Percentiles rank a stretch among this genome's conserved stretches.
Conservation (phyloP, 2,113 vertebrate genomes). For the Holacanthus passer region DNA sequence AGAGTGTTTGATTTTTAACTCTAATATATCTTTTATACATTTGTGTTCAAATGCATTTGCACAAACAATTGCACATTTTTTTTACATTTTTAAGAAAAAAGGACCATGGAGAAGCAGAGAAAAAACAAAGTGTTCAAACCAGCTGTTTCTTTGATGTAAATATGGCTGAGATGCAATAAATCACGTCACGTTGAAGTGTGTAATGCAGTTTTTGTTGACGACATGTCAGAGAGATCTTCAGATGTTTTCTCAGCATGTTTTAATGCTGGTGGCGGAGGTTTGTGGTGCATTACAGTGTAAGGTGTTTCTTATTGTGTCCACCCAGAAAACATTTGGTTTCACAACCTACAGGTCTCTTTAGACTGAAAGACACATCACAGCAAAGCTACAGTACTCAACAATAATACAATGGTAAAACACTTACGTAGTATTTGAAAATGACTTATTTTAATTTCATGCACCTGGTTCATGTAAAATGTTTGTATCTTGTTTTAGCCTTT, state of each 20-base stretch:
- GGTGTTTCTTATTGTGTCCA: neutral
- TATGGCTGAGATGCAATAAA: slow-evolving; percentile 37
- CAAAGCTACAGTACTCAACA: neutral
- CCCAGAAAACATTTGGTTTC: neutral
- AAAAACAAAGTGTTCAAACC: too few species aligned
- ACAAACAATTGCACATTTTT: slow-evolving; percentile 37
- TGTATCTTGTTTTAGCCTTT: too few species aligned
- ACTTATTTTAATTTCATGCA: neutral
- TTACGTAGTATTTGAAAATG: neutral
- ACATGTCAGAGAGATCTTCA: too few species aligned
- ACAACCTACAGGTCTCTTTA: neutral
- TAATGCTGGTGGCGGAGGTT: neutral
- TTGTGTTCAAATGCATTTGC: neutral
- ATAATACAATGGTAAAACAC: neutral
- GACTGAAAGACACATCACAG: neutral
- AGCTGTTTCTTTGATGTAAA: slow-evolving; percentile 39
- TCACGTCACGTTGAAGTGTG: neutral
- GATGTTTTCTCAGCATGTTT: neutral
- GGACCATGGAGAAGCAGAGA: neutral
- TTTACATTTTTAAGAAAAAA: slow-evolving; percentile 34
- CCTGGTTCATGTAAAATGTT: too few species aligned
- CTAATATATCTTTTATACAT: slow-evolving; percentile 52
- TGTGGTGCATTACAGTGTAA: neutral
- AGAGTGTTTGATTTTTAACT: slow-evolving; percentile 5
- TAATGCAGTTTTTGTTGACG: neutral